Conservation (phyloP, 2,113 vertebrate genomes). For the Macquaria ambigua region DNA sequence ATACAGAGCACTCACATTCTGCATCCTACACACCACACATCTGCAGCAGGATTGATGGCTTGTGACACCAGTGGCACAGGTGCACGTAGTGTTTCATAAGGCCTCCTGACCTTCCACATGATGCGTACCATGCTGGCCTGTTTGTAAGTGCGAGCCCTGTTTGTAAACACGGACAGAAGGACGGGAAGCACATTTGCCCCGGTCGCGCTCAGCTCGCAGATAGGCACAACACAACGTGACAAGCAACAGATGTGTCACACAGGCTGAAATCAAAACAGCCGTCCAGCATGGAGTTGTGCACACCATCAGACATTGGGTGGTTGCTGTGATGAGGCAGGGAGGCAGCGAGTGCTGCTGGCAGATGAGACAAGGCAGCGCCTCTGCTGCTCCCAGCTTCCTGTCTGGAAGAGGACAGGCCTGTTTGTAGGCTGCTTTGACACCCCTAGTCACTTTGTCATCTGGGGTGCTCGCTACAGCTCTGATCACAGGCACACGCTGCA, state of each 20-base stretch:
- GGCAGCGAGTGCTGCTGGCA: slow-evolving; percentile 62
- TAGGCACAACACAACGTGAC: slow-evolving; percentile 75
- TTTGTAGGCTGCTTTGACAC: slow-evolving; percentile 73
- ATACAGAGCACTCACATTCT: slow-evolving; percentile 19
- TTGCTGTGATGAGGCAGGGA: slow-evolving; percentile 62
- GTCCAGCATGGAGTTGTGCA: slow-evolving; percentile 51
- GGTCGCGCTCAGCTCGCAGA: slow-evolving; percentile 56
- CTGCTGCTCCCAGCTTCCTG: slow-evolving; percentile 77
- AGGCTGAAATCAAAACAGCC: slow-evolving; percentile 76
- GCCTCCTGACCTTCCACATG: slow-evolving; percentile 46
- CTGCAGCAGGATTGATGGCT: slow-evolving; percentile 34
- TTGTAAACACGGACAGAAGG: slow-evolving; percentile 70
- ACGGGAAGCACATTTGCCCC: slow-evolving; percentile 38
- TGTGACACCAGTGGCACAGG: slow-evolving; percentile 48
- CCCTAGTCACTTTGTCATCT: slow-evolving; percentile 77
- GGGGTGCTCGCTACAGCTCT: slow-evolving; percentile 61
- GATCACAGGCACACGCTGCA: slow-evolving; percentile 65
- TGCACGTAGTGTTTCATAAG: slow-evolving; percentile 6
- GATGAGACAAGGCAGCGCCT: slow-evolving; percentile 76
- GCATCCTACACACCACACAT: background rate
- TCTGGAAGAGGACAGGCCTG: slow-evolving; percentile 74
- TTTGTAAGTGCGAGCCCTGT: slow-evolving; percentile 53
- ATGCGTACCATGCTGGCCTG: slow-evolving; percentile 37
- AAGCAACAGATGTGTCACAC: slow-evolving; percentile 83
- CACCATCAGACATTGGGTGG: slow-evolving; percentile 63